Conservation (phyloP, 2,113 vertebrate genomes). For the Mobula birostris region DNA sequence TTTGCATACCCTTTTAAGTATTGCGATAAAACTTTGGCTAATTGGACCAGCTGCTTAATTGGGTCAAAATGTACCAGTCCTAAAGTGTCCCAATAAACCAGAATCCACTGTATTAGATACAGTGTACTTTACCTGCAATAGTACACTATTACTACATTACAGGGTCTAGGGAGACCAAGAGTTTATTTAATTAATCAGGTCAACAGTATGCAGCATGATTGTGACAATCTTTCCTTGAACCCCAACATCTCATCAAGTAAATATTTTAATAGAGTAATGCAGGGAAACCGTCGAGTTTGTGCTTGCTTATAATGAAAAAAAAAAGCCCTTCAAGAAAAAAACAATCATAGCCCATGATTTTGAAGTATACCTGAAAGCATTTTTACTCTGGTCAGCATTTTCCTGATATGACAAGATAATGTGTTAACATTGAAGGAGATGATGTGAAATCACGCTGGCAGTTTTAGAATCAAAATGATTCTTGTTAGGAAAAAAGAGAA, state of each 20-base stretch:
- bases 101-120: too few relatives aligned
- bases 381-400: neutral
- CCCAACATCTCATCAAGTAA: neutral
- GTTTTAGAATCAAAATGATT: too few relatives aligned
- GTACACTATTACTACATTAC: constrained; percentile 8
- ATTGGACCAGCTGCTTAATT: too few relatives aligned
- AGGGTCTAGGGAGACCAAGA: neutral
- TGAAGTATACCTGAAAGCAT: neutral
- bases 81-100: too few relatives aligned
- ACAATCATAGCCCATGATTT: neutral
- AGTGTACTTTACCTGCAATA: neutral
- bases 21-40: too few relatives aligned
- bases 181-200: neutral
- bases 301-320: neutral
- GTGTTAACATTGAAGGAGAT: neutral
- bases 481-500: neutral
- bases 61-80: too few relatives aligned
- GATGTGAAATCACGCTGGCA: neutral
- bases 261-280: neutral
- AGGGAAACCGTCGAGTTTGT: neutral
- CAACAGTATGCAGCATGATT: neutral
- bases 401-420: neutral
- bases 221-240: too few relatives aligned
- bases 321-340: neutral
- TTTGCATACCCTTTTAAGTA: too few relatives aligned